phyloP scores from a whole-genome alignment of 30 jellyfish, hydroid and myxozoan genomes.

The Aurelia aurita region DNA sequence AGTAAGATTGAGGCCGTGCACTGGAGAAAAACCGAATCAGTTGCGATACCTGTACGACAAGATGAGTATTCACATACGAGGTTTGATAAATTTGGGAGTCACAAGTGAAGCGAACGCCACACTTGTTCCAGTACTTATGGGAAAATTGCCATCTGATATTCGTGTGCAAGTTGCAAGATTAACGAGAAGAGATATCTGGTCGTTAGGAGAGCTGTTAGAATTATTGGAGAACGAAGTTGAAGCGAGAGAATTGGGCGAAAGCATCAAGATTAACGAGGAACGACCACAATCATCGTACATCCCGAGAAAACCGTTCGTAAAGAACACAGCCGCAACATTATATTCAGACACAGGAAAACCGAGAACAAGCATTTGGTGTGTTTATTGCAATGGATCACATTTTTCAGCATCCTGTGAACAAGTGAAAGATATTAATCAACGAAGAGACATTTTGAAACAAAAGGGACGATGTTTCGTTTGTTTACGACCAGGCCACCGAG shows the following conservation, averaged over 20 bases:
- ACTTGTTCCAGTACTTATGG: not conserved
- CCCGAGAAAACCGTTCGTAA: too few species aligned
- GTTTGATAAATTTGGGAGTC: conserved; percentile 9
- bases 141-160: conserved; percentile 5
- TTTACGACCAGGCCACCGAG: too few species aligned
- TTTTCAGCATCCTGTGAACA: too few species aligned
- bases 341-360: too few species aligned
- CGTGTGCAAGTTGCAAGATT: conserved; percentile 4
- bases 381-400: too few species aligned
- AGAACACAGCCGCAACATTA: too few species aligned
- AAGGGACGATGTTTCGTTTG: too few species aligned
- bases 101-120: not conserved
- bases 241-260: conserved; percentile 1
- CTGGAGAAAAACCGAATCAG: not conserved
- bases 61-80: not conserved
- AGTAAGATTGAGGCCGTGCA: not conserved
- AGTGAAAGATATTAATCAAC: too few species aligned
- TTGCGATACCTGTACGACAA: not conserved
- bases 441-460: too few species aligned
- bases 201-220: not conserved
- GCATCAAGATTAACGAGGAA: not conserved
- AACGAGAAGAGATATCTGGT: not conserved
- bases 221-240: not conserved
- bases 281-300: too few species aligned
- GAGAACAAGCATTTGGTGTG: too few species aligned